These are phyloP conservation scores for Apodemus sylvaticus DNA, from an alignment of 2,113 vertebrate genomes.

Conservation along the genomic window DNA sequence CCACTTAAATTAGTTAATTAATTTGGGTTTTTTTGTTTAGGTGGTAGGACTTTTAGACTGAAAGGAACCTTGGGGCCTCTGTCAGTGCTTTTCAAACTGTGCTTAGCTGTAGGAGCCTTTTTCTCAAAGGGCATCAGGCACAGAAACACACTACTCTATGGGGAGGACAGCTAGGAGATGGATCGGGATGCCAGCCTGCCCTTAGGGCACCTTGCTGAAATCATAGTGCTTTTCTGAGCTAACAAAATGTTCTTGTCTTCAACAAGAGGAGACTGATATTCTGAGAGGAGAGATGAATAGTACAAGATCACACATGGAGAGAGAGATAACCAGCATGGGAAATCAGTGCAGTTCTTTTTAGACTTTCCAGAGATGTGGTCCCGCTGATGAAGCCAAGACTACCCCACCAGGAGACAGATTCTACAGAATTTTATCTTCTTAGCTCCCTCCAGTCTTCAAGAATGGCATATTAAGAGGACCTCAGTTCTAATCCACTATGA, in stretches of 20 bases:
- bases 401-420: background rate
- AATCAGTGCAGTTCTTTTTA: background rate
- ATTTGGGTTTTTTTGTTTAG: background rate
- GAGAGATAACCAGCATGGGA: background rate
- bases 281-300: background rate
- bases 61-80: background rate
- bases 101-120: background rate
- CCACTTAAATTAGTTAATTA: background rate
- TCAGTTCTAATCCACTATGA: conserved; percentile 53
- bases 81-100: background rate
- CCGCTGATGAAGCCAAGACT: background rate
- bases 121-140: background rate
- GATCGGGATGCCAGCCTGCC: background rate
- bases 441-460: background rate
- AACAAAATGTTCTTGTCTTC: background rate
- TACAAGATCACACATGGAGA: background rate
- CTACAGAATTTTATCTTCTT: conserved; percentile 5
- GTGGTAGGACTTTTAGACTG: background rate
- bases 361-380: background rate
- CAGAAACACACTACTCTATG: background rate
- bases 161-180: background rate
- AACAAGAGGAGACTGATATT: background rate
- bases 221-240: background rate
- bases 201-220: background rate
- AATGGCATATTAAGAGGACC: conserved; percentile 24